Evolutionary conservation across 2,113 vertebrate genomes (phyloP).

Genomic region (Raja brachyura): DNA sequence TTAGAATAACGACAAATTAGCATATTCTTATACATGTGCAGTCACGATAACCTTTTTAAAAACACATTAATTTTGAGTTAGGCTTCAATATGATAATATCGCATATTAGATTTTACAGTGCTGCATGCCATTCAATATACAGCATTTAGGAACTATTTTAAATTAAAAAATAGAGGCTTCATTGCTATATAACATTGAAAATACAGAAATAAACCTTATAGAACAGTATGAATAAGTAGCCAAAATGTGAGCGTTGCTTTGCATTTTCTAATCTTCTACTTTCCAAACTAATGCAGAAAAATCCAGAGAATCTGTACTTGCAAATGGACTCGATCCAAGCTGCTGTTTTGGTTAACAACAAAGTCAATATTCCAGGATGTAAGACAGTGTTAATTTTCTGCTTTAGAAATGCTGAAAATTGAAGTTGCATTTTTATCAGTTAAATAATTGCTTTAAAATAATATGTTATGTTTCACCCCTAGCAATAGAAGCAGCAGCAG

Average conservation of each 20-base stretch:
- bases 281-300: slow-evolving; percentile 47
- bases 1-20: no score
- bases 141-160: background rate
- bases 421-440: background rate
- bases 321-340: slow-evolving; percentile 60
- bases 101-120: no score
- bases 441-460: background rate
- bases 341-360: slow-evolving; percentile 56
- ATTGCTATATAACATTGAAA: background rate
- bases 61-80: no score
- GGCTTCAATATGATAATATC: no score
- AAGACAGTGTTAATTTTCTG: slow-evolving; percentile 18
- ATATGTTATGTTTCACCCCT: background rate
- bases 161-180: background rate
- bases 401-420: background rate
- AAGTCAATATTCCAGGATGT: slow-evolving; percentile 48
- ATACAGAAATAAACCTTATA: background rate
- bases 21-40: no score
- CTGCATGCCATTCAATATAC: background rate
- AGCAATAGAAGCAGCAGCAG: background rate
- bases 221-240: background rate
- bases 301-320: slow-evolving; percentile 59
- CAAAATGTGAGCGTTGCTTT: background rate
- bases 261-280: slow-evolving; percentile 12
- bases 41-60: no score